These are phyloP conservation scores for Melitaea athalia DNA, from an alignment of 2,888 invertebrate genomes.

Conservation along the genomic window DNA sequence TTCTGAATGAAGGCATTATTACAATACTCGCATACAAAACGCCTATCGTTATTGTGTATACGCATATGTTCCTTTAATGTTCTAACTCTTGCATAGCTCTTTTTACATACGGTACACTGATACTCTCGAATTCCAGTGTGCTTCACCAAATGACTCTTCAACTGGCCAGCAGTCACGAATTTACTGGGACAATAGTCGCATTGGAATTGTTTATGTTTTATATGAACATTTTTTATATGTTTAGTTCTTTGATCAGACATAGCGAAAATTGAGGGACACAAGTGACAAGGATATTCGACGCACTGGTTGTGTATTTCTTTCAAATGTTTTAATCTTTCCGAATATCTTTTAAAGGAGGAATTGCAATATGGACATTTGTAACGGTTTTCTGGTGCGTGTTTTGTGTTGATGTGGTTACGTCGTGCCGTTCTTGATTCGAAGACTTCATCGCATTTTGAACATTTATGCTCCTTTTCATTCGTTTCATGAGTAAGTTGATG, in stretches of 20 bases:
- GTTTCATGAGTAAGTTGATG: slow-evolving; percentile 61
- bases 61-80: slow-evolving; percentile 68
- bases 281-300: slow-evolving; percentile 65
- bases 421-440: slow-evolving; percentile 54
- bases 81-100: slow-evolving; percentile 62
- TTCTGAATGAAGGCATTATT: slow-evolving; percentile 70
- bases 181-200: slow-evolving; percentile 61
- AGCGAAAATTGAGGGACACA: slow-evolving; percentile 65
- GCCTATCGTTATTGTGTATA: slow-evolving; percentile 69
- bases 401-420: slow-evolving; percentile 55
- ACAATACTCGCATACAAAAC: slow-evolving; percentile 72
- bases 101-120: slow-evolving; percentile 74
- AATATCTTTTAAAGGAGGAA: slow-evolving; percentile 63
- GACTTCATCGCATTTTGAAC: slow-evolving; percentile 58
- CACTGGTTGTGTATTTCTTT: slow-evolving; percentile 58
- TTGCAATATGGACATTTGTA: slow-evolving; percentile 62
- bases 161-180: slow-evolving; percentile 58
- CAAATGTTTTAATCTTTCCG: slow-evolving; percentile 57
- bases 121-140: slow-evolving; percentile 61
- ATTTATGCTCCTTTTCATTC: slow-evolving; percentile 49
- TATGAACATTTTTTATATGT: slow-evolving; percentile 66
- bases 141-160: slow-evolving; percentile 64
- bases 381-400: slow-evolving; percentile 56
- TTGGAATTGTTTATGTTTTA: slow-evolving; percentile 57
- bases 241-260: slow-evolving; percentile 65